phyloP scores from a whole-genome alignment of 2,797 vertebrate species.

The Cynodonichthys magdalenae region DNA sequence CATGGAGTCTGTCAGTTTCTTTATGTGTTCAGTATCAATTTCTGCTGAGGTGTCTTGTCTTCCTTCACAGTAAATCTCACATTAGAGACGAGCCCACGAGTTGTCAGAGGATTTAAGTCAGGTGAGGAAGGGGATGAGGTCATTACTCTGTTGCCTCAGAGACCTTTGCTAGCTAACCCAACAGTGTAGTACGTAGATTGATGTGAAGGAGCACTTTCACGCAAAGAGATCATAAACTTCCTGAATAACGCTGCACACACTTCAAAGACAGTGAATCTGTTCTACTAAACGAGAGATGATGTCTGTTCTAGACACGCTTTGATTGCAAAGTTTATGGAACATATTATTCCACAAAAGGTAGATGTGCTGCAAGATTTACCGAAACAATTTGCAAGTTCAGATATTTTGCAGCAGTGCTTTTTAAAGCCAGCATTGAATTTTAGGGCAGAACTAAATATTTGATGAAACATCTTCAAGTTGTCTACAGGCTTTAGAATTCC shows the following conservation, averaged over 20 bases:
- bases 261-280: not conserved
- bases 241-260: not conserved
- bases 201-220: not conserved
- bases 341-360: not conserved
- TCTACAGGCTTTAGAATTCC: no score
- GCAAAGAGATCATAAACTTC: not conserved
- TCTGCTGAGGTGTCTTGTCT: not conserved
- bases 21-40: not conserved
- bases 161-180: not conserved
- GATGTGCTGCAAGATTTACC: not conserved
- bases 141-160: not conserved
- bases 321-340: not conserved
- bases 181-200: not conserved
- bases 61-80: conserved; percentile 6
- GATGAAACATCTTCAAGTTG: no score
- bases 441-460: not conserved
- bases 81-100: not conserved
- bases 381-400: not conserved
- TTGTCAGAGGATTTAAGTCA: not conserved
- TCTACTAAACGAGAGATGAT: not conserved
- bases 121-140: not conserved
- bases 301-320: not conserved
- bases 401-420: not conserved
- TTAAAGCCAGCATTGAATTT: not conserved
- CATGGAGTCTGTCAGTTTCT: not conserved